Evolutionary conservation across 2,888 invertebrate genomes (phyloP).

Genomic region (Heliconius ismenius): DNA sequence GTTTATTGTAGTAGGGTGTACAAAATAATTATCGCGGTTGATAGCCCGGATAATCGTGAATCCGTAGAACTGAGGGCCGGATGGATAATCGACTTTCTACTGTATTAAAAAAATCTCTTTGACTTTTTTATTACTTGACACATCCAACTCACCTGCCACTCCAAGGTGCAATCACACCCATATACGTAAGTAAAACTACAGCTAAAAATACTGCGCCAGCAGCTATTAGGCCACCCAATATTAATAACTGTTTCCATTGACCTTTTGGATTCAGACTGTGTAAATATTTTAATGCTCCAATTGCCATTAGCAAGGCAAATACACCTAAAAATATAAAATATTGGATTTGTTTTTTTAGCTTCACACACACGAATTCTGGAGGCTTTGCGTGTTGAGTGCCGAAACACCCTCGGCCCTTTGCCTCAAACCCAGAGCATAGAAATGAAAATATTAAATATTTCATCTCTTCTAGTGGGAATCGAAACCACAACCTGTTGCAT

Average conservation of each 20-base stretch:
- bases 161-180: constrained; percentile 98
- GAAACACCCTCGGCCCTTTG: no score
- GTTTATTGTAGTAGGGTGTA: no score
- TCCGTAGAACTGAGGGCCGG: no score
- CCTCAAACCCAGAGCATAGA: background rate
- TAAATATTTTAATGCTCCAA: constrained; percentile 92
- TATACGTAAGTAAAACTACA: constrained; percentile 94
- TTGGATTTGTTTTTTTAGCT: background rate
- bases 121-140: background rate
- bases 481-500: background rate
- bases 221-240: constrained; percentile 88
- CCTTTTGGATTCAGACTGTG: constrained; percentile 93
- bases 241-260: constrained; percentile 93
- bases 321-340: constrained; percentile 85
- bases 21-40: no score
- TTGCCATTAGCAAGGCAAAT: constrained; percentile 95
- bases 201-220: constrained; percentile 90
- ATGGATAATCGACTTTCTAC: no score
- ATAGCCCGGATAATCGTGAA: no score
- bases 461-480: background rate
- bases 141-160: constrained; percentile 85
- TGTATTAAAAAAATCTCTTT: no score
- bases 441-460: background rate
- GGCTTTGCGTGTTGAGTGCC: no score
- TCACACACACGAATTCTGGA: no score